Percentiles rank a stretch among this genome's conserved stretches.
Conservation (phyloP, 2,797 vertebrate species). For the Sebastes hubbsi region DNA sequence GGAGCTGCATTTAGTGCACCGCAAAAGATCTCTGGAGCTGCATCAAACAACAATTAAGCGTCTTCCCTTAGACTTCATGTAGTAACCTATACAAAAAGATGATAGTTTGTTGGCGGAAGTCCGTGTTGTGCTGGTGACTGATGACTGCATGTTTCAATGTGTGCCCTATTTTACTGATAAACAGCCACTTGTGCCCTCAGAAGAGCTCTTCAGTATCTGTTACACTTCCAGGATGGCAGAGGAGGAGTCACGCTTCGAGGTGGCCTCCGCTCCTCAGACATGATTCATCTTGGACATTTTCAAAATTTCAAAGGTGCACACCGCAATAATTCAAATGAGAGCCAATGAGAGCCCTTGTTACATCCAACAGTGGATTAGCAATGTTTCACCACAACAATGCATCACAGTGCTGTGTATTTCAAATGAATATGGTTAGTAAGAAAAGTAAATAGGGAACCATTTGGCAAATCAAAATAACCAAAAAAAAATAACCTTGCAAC, state of each 20-base stretch:
- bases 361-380: background rate
- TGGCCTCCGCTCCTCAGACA: background rate
- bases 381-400: background rate
- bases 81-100: background rate
- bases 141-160: background rate
- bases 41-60: background rate
- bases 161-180: conserved; percentile 24
- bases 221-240: conserved; percentile 2
- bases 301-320: background rate
- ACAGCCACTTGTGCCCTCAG: background rate
- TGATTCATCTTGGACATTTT: conserved; percentile 12
- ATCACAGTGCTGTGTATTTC: background rate
- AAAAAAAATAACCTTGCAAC: background rate
- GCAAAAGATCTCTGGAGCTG: background rate
- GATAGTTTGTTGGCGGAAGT: background rate
- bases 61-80: background rate
- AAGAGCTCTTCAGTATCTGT: background rate
- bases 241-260: background rate
- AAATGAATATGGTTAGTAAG: background rate
- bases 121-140: background rate
- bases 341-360: background rate
- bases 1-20: background rate
- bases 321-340: background rate
- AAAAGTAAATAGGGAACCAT: background rate
- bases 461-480: background rate